These are phyloP conservation scores for Gastrophryne carolinensis DNA, from an alignment of 2,797 vertebrate species.

Conservation along the genomic window DNA sequence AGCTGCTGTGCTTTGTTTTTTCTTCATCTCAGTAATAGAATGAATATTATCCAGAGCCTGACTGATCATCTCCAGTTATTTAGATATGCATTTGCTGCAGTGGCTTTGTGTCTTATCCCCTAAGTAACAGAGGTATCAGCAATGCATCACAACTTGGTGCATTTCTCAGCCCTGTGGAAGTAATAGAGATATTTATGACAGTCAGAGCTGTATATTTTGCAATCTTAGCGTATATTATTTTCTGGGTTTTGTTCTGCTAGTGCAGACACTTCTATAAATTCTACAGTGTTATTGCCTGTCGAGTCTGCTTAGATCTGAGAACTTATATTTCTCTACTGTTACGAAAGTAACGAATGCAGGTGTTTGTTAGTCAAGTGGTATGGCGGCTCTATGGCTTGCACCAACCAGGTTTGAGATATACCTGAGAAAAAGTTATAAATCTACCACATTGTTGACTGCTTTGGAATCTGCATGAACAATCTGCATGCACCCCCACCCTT, in stretches of 20 bases:
- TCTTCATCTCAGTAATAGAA: background rate
- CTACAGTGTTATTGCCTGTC: constrained; percentile 52
- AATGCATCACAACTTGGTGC: constrained; percentile 38
- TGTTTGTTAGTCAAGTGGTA: constrained; percentile 21
- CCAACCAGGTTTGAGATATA: too few relatives aligned
- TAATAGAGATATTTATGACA: constrained; percentile 49
- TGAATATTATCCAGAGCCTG: constrained; percentile 14
- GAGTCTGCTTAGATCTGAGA: constrained; percentile 47
- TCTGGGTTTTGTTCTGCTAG: constrained; percentile 33
- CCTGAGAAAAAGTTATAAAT: too few relatives aligned
- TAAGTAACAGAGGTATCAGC: constrained; percentile 35
- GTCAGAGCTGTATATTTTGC: constrained; percentile 48
- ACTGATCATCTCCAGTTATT: constrained; percentile 2
- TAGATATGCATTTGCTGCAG: constrained; percentile 18
- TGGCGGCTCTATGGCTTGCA: constrained; percentile 2
- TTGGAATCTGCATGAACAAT: too few relatives aligned
- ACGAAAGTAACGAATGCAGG: constrained; percentile 37
- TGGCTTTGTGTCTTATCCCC: constrained; percentile 25
- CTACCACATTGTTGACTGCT: too few relatives aligned
- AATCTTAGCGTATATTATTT: constrained; percentile 49
- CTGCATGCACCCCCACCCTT: too few relatives aligned
- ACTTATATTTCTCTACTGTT: constrained; percentile 49
- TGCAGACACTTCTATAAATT: constrained; percentile 51
- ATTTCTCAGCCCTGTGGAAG: constrained; percentile 44
- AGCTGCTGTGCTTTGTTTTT: background rate